Evolutionary conservation across 2,113 vertebrate species (phyloP), one percentile per base, ranked within the genome.

Genomic region (Cariama cristata): DNA sequence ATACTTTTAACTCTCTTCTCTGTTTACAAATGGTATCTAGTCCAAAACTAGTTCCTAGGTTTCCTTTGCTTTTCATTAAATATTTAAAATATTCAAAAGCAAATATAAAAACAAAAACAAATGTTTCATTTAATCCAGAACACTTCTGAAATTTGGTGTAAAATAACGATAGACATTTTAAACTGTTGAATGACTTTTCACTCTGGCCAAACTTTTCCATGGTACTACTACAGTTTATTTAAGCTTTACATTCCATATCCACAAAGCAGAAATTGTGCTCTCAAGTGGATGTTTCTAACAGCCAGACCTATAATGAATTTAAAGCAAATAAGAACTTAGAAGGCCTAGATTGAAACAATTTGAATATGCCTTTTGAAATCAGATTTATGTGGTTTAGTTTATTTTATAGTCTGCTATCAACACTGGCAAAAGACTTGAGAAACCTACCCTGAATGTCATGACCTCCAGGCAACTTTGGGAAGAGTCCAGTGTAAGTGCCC

Each of bases 361-460:
- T 59, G 24, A 63, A 88, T 44, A 66, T 27, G 18, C 33, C 49
- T 64, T 90, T 81, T 68, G 11, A 73, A 91, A 86, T 66, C 24
- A 40, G 30, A 55, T 76, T 88, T 32, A 32, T 26, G 23, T n/a
- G 2, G 3, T 52, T 86, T 62, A 55, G 22, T 88, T 92, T 86
- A 42, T 44, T 81, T 73, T 62, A 58, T 10, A 52, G 15, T 50
- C 38, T 72, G 52, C n/a, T 84, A 62, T 82, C 22, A 79, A 72
- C 12, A 45, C 52, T 38, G 58, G 13, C 44, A 75, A 53, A 76
- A 92, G 62, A 73, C 30, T 50, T 50, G 33, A 62, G 66, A 90
- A 79, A 92, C 96, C 68, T 98, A 99, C 99, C 98, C 59, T 98
- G 98, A 81, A 99, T 4, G 3, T 96, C 82, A 23, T 98, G 97